Conservation (phyloP, 2,888 invertebrate genomes). For the Eristalis arbustorum region DNA sequence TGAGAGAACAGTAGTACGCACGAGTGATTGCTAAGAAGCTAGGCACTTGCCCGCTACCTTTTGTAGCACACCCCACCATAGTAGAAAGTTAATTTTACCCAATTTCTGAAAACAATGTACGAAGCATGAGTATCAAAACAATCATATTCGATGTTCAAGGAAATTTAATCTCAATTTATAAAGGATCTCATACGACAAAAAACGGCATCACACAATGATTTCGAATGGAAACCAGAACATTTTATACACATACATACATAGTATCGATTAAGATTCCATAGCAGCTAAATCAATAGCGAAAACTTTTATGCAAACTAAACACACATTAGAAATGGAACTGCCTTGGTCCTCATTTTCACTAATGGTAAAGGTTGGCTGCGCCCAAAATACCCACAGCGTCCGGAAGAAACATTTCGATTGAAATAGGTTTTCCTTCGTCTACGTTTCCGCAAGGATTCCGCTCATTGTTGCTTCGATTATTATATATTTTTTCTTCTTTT, state of each 20-base stretch:
- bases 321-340: slow-evolving; percentile 1
- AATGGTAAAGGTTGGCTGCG: slow-evolving; percentile 34
- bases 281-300: slow-evolving; percentile 27
- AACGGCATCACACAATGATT: not conserved
- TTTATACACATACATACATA: not conserved
- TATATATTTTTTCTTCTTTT: not conserved
- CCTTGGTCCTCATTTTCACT: slow-evolving; percentile 2
- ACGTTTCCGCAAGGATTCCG: not conserved
- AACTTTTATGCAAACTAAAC: slow-evolving; percentile 37
- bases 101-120: no score
- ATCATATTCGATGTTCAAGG: no score
- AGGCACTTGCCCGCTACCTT: no score
- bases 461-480: not conserved
- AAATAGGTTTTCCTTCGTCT: slow-evolving; percentile 17
- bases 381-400: slow-evolving; percentile 31
- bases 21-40: no score
- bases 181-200: not conserved
- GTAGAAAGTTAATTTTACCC: no score
- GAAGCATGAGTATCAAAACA: no score
- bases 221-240: not conserved
- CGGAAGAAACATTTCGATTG: slow-evolving; percentile 29
- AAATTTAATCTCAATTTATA: no score
- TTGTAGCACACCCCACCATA: no score
- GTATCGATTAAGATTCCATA: slow-evolving; percentile 7
- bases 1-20: no score